Base-by-base conservation (phyloP, 2,797 vertebrate species). In the Acipenser ruthenus region DNA sequence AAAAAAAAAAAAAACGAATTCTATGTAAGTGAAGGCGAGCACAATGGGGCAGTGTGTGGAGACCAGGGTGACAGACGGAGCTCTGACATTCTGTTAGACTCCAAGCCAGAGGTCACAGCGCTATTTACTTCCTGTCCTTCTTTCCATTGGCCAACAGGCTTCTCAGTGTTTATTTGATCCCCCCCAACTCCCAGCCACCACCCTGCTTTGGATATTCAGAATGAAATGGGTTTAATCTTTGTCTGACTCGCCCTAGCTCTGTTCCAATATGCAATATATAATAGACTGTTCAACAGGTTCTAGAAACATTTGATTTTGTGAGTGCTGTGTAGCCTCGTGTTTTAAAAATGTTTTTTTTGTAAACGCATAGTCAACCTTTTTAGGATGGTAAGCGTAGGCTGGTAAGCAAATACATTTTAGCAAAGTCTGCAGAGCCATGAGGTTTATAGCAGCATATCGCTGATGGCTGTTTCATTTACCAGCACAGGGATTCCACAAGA, bases 31-130 rank as follows among this genome's bases (percentile, higher is more conserved):
- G 78, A 73, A 72, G 64, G 74, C 77, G 75, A 15, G 65, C 77
- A 86, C 86, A 87, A 87, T 83, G 76, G 79, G 66, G 70, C 66
- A 84, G 84, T 86, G 83, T 87, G 84, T 72, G 47, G 73, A 67
- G 63, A 73, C 72, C 73, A 47, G 75, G 77, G 80, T 74, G 67
- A 65, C 79, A 77, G 75, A 78, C 75, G 64, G 77, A 78, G 80
- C 78, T 79, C 74, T 75, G 48, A n/a, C 76, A 66, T 74, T 79
- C 78, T 81, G 73, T 79, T 79, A 61, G 80, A 73, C 77, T 68
- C 56, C 10, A 56, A 65, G 62, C 59, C 68, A 56, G 60, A 67
- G 62, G 65, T 72, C 62, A 58, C 23, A 18, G 50, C 23, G 62
- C 62, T 67, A 55, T 72, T 67, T 66, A 67, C 71, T 72, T 72